Base-by-base conservation (phyloP, 92 coral and sea anemone species). In the Heteractis magnifica region DNA sequence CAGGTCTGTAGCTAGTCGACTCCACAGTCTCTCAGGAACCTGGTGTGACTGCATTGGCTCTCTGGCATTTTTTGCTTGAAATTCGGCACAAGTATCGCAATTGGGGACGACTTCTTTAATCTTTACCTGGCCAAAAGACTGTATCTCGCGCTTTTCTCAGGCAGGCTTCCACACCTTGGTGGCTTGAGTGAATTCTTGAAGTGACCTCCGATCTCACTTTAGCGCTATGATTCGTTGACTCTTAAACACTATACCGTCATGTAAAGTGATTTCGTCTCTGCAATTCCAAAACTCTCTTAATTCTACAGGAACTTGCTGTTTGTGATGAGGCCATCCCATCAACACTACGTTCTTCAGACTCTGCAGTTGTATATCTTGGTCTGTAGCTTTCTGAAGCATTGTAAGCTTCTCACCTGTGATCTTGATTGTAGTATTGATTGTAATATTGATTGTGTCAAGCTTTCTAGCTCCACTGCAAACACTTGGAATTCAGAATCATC, bases 261-360 rank as follows among this genome's bases (percentile, higher is more conserved):
- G 91, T 58, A 83, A 74, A 14, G 87, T 71, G 62, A 92, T 49
- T 68, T 89, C 88, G 14, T 82, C 90, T 62, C 84, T n/a, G n/a
- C n/a, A 88, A 20, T 19, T 77, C 92, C 92, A 88, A 77, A 84
- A 88, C 21, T 85, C 90, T 83, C 87, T 79, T 59, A 83, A 82
- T 23, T 65, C 83, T 60, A 79, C 74, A 6, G 92, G 90, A 20
- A 86, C 85, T 86, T 26, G 26, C 26, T 26, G 26, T 26, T 26
- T 26, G 26, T 26, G 26, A 26, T 83, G n/a, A 51, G 91, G 90
- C 86, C 88, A 88, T 50, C 88, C 91, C 14, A 75, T 58, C 6
- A 85, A 64, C 21, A 82, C 81, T 3, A 87, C 77, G 51, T 78
- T 80, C 84, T 87, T 90, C 51, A 87, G 86, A 12, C 82, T 83